Base-by-base conservation (phyloP, 2,888 invertebrate genomes). In the Diadegma fenestrale region DNA sequence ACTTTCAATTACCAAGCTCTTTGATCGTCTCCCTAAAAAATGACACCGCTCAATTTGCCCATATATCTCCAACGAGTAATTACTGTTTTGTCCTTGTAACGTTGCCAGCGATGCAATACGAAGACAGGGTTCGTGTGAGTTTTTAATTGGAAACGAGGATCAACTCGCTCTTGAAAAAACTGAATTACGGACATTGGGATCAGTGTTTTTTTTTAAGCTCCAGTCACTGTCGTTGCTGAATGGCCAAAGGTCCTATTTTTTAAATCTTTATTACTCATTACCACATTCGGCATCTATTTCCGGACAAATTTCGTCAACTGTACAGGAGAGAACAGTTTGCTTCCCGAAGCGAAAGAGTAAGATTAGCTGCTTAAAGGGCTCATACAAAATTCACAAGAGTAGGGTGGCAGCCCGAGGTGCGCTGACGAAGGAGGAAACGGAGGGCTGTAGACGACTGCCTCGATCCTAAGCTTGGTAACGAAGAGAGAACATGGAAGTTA, bases 21-120 rank as follows among this genome's bases (percentile, higher is more conserved):
- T 80, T 80, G 79, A 80, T 72, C 79, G 41, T 72, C 51, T 22
- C 48, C 48, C 51, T 14, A n/a, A 80, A 80, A 26, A 80, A 80
- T 33, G 26, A 64, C 71, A 61, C 48, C 51, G 71, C 45, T 37
- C 22, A 79, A 66, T 66, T 48, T 66, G 51, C 26, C 17, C 54
- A 58, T 43, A 58, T 43, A 33, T 72, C 43, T 72, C 10, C 58
- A 37, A 58, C 58, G 26, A 61, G 43, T 26, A 19, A 61, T 75
- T 75, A 75, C 61, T 41, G 43, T 61, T 58, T 58, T 58, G n/a
- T 61, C 45, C 30, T 30, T 5, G 61, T 26, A n/a, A 58, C 12
- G n/a, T 48, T 33, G n/a, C 5, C 17, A 45, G 4, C 30, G 43
- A 73, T 41, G 37, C 10, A 26, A n/a, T 10, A 10, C 7, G 10